Base-by-base conservation (phyloP, 2,797 vertebrate genomes). In the Oryzias dopingdopingensis region DNA sequence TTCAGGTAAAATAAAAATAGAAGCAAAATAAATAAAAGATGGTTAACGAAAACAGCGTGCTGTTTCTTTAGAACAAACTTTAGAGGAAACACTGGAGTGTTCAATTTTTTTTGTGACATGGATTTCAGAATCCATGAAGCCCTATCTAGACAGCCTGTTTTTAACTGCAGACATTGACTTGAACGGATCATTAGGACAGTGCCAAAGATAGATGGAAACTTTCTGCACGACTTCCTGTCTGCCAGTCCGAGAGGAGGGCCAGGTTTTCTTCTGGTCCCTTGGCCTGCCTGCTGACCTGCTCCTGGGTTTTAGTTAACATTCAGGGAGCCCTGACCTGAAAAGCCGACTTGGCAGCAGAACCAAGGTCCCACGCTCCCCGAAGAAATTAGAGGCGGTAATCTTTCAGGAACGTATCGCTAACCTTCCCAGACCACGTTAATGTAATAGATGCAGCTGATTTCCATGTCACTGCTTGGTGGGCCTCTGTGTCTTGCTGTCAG, bases 271-370 rank as follows among this genome's bases (percentile, higher is more conserved):
- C 66, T 23, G 81, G 82, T 92, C 88, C 90, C 89, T 81, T 77
- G 89, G 88, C 85, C 88, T 86, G 84, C 80, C 59, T 81, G 75
- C 86, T 91, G 88, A 89, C 91, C 91, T 86, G 89, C 86, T 88
- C 90, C 88, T 91, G 91, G 86, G 85, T 91, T 82, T 93, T 93
- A 93, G 89, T 93, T 93, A 93, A 93, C 90, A 91, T 89, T 89
- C 90, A 93, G 73, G 66, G 83, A 89, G 87, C 88, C 89, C 88
- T 90, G 89, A 91, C 90, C 90, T 79, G 81, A 87, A 87, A 88
- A 87, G 74, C 77, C 66, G 81, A 79, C 86, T 92, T 91, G 92
- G 91, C 92, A 92, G 75, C 79, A 75, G 78, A 84, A 82, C 72
- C 86, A 77, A 86, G 82, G 86, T 93, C 92, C 92, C 92, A 90